Percentiles rank a stretch among this genome's conserved stretches.
phyloP scores from a whole-genome alignment of 2,888 invertebrate genomes.

The Eristalinus sepulchralis region DNA sequence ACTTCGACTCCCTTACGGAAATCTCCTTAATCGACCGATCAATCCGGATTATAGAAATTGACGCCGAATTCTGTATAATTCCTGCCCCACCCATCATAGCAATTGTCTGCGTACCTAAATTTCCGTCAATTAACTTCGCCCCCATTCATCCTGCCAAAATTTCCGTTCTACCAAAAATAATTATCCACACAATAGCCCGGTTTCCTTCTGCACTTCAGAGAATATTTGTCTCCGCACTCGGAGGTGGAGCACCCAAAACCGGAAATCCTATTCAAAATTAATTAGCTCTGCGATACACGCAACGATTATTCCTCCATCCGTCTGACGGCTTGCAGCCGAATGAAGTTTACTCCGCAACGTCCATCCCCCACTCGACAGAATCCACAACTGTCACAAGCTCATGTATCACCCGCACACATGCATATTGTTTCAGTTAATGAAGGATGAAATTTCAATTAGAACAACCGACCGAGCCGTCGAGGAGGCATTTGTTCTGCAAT shows the following conservation, averaged over 20 bases:
- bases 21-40: not conserved
- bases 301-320: constrained; percentile 45
- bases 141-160: constrained; percentile 33
- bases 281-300: constrained; percentile 50
- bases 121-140: constrained; percentile 22
- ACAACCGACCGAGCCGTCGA: constrained; percentile 19
- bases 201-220: constrained; percentile 1
- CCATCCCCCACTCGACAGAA: not conserved
- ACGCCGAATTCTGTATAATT: not conserved
- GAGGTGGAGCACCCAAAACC: constrained; percentile 2
- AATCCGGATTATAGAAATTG: not conserved
- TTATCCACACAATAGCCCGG: constrained; percentile 45
- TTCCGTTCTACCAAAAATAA: constrained; percentile 45
- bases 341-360: constrained; percentile 3
- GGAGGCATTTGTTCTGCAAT: constrained; percentile 60
- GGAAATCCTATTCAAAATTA: constrained; percentile 68
- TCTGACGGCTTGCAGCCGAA: constrained; percentile 8
- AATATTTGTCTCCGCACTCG: not conserved
- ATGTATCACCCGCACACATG: not conserved
- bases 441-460: constrained; percentile 70
- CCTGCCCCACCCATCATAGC: constrained; percentile 3
- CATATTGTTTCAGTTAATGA: constrained; percentile 56
- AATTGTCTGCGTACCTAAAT: constrained; percentile 30
- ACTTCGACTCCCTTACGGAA: not conserved
- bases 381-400: not conserved